phyloP scores from a whole-genome alignment of 2,797 vertebrate genomes.

The Macropodus opercularis region DNA sequence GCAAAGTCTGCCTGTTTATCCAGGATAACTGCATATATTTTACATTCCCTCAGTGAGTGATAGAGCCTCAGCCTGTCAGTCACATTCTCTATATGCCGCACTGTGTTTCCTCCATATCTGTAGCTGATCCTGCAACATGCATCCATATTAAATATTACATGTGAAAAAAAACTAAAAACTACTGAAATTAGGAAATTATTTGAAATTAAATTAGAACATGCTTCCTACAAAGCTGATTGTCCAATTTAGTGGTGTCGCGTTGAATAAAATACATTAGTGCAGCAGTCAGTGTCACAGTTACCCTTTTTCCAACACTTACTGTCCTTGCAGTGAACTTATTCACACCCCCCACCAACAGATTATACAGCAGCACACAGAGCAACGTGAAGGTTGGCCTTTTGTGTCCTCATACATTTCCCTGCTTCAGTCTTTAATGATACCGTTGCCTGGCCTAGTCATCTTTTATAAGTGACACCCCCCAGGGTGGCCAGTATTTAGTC shows the following conservation, averaged over 20 bases:
- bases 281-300: constrained; percentile 57
- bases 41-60: neutral
- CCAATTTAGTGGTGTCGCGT: constrained; percentile 2
- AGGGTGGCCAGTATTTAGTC: constrained; percentile 58
- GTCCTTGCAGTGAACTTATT: constrained; percentile 62
- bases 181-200: too few relatives aligned
- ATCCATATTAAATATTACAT: too few relatives aligned
- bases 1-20: neutral
- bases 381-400: constrained; percentile 70
- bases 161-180: too few relatives aligned
- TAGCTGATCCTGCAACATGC: neutral
- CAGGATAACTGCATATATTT: neutral
- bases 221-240: neutral
- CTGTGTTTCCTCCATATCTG: neutral
- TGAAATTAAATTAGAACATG: neutral
- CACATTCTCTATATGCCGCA: neutral
- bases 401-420: constrained; percentile 66
- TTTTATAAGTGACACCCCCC: constrained; percentile 67
- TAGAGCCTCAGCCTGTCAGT: neutral
- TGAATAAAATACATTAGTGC: constrained; percentile 17
- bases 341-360: constrained; percentile 68
- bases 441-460: constrained; percentile 63
- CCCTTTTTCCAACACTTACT: constrained; percentile 61
- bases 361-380: constrained; percentile 67
- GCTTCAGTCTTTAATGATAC: constrained; percentile 75